Evolutionary conservation across 2,797 vertebrate species (phyloP), one percentile per base, ranked within the genome.

Genomic region (Huso huso): DNA sequence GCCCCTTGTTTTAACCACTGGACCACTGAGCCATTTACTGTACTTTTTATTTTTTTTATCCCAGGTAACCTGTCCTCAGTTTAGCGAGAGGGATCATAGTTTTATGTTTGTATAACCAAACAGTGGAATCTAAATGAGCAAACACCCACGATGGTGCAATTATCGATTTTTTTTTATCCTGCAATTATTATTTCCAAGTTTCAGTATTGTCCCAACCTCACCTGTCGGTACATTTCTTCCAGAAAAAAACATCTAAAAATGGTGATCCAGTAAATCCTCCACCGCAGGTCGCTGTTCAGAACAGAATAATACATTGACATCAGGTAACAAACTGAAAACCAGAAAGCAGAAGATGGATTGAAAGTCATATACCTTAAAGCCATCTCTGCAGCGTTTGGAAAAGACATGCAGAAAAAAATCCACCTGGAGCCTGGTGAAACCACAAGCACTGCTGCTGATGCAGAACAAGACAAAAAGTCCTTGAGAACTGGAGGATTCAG

Each of bases 291-390:
- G 12, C 9, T 55, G 12, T 55, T 55, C 52, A 59, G 48, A 63
- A 6, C 61, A 52, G 5, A 57, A n/a, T 11, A 12, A 58, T 11
- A 60, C 13, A 12, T 67, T 67, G 49, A 37, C 71, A 7, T 61
- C 73, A 3, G 60, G 67, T 57, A 55, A 66, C 55, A 88, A 84
- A 72, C 74, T 71, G 68, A 83, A 77, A 66, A 49, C 67, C 11
- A 76, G 81, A 69, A 81, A 80, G 9, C 81, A 10, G 84, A 85
- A 23, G 83, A 86, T 49, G 85, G 73, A 49, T 84, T 74, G 7
- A 85, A 81, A 74, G 76, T 75, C 1, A 83, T 88, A 59, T 87
- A 81, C 72, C 76, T 68, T 68, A 81, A 11, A 69, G 86, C 87
- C 1, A 13, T 88, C 64, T 73, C 70, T 6, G 84, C 78, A 66